These are phyloP conservation scores for Vombatus ursinus DNA, from an alignment of 2,113 vertebrate species.

Conservation along the genomic window DNA sequence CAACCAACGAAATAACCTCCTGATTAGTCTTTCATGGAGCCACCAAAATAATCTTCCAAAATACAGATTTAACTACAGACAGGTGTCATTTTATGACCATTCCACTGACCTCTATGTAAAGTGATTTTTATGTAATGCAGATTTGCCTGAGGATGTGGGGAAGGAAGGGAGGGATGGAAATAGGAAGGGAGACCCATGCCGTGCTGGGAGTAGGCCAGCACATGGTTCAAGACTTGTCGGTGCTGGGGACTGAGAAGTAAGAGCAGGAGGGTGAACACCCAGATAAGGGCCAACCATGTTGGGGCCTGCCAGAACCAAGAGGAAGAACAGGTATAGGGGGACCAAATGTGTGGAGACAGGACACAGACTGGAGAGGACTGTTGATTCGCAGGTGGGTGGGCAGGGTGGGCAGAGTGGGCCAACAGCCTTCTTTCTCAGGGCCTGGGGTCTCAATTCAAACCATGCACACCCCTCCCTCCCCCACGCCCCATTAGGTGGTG, in stretches of 20 bases:
- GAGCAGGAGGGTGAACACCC: too few species aligned
- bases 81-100: background rate
- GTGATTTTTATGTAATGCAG: background rate
- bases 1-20: background rate
- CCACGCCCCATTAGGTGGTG: too few species aligned
- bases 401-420: background rate
- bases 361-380: background rate
- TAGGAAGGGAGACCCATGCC: background rate
- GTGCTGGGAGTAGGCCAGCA: background rate
- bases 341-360: background rate
- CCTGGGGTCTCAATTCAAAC: background rate
- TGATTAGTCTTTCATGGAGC: background rate
- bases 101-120: background rate
- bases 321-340: background rate
- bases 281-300: background rate
- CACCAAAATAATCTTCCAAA: background rate
- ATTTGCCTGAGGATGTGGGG: background rate
- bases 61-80: background rate
- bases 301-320: background rate
- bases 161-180: too few species aligned
- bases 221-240: background rate
- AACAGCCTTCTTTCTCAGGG: too few species aligned
- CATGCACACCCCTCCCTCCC: too few species aligned
- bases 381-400: background rate
- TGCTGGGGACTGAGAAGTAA: background rate